Conservation (phyloP, 2,113 vertebrate species). For the Brienomyrus longianalis region DNA sequence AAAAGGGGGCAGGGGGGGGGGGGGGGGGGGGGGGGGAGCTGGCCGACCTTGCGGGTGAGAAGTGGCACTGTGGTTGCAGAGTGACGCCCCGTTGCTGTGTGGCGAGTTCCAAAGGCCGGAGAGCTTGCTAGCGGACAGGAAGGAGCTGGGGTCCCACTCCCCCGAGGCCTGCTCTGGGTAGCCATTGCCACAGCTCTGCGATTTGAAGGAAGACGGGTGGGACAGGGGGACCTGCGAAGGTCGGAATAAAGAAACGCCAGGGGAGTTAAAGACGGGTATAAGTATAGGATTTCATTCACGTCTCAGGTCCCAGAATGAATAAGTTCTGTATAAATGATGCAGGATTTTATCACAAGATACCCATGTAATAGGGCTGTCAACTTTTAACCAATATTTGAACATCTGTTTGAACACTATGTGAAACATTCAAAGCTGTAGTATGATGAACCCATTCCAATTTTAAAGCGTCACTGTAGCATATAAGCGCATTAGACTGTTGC, state of each 20-base stretch:
- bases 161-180: conserved; percentile 82
- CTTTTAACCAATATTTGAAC: too few relatives aligned
- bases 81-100: conserved; percentile 74
- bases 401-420: too few relatives aligned
- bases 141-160: conserved; percentile 98
- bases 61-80: conserved; percentile 71
- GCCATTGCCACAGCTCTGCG: conserved; percentile 70
- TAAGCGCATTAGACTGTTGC: too few relatives aligned
- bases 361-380: neutral
- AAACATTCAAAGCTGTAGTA: too few relatives aligned
- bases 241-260: neutral
- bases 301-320: neutral
- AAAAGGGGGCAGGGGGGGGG: neutral
- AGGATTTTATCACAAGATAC: conserved; percentile 4
- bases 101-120: conserved; percentile 95
- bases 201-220: conserved; percentile 85
- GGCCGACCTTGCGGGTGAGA: conserved; percentile 62
- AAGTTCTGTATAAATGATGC: neutral
- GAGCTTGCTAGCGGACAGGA: conserved; percentile 96
- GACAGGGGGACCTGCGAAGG: conserved; percentile 69
- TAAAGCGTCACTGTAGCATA: too few relatives aligned
- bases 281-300: neutral
- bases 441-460: too few relatives aligned
- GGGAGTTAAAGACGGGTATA: conserved; percentile 19
- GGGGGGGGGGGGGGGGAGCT: neutral